These are phyloP conservation scores for Cyrtodaria siliqua DNA, from an alignment of 2,888 invertebrate genomes.

Conservation along the genomic window DNA sequence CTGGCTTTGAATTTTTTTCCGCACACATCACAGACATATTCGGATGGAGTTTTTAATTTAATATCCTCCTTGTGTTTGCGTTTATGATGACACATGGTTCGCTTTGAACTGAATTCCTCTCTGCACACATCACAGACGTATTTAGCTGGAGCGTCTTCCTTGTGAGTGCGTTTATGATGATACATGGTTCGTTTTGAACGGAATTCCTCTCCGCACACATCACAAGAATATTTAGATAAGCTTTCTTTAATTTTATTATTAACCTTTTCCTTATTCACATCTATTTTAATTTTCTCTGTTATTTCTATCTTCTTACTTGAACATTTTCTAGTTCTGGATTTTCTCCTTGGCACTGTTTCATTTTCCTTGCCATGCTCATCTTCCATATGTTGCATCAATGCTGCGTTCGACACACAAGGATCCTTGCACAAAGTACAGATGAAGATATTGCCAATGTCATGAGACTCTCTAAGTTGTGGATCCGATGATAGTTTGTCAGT, in stretches of 20 bases:
- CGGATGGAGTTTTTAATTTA: conserved; percentile 63
- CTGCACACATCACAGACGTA: no score
- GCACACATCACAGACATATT: conserved; percentile 53
- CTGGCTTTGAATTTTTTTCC: conserved; percentile 60
- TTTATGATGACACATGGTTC: no score
- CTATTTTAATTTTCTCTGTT: not conserved
- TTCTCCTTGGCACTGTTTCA: not conserved
- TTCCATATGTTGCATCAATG: conserved; percentile 40
- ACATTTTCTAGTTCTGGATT: conserved; percentile 37
- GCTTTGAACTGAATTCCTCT: no score
- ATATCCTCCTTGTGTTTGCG: conserved; percentile 66
- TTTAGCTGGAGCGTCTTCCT: conserved; percentile 16
- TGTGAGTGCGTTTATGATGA: conserved; percentile 54
- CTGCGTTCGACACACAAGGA: conserved; percentile 59
- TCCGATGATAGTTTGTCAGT: conserved; percentile 32
- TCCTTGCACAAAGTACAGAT: conserved; percentile 59
- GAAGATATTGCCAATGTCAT: conserved; percentile 68
- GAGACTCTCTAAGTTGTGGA: conserved; percentile 46
- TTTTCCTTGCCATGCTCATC: conserved; percentile 11
- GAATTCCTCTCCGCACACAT: conserved; percentile 63
- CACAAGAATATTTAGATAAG: conserved; percentile 31
- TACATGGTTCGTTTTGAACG: conserved; percentile 59
- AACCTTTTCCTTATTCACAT: not conserved
- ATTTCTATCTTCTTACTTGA: conserved; percentile 22
- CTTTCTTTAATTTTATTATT: not conserved